Base-by-base conservation (phyloP, 1,140 invertebrate species). In the Lordiphosa clarofinis region DNA sequence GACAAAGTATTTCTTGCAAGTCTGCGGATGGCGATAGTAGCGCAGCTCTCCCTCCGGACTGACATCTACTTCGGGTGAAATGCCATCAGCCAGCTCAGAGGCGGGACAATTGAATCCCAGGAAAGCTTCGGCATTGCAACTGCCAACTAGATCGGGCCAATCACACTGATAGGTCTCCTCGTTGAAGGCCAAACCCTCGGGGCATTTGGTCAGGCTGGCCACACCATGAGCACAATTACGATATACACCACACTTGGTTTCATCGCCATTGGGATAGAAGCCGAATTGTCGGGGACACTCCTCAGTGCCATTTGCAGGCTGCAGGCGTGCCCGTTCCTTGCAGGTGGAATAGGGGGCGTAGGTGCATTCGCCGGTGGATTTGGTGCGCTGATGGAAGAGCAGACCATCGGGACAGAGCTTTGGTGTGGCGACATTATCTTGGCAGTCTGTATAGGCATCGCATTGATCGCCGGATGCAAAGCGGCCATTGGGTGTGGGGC, bases 281-380 rank as follows among this genome's bases (percentile, higher is more conserved):
- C 96, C 96, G 66, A 94, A 97, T 73, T 95, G 94, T 72, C 95
- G 94, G 0, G 96, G 95, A 78, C 96, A 97, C 15, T 95, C 92
- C 0, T 92, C 92, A 0, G 94, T 95, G 0, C 94, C 91, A 56
- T 88, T 87, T 21, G 87, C 86, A 0, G 87, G 87, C 69, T 89
- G 95, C 52, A 94, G 90, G n/a, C 91, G 89, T 1, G 93, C 89
- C 59, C 95, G 91, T 59, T 92, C 93, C n/a, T 92, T 91, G 86
- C 96, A 97, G 44, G 93, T 91, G 7, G 96, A 93, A 48, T 96
- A 94, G 1, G 93, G 93, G 1, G 95, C 95, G 59, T 94, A 93
- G 69, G 95, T 96, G 31, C 95, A 95, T 71, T 95, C 96, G 12
- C 92, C 91, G 43, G 93, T 93, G 39, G 91, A 88, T 31, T 92